These are phyloP conservation scores for Meloidogyne hapla DNA, from an alignment of 1,140 invertebrate genomes.

Conservation along the genomic window DNA sequence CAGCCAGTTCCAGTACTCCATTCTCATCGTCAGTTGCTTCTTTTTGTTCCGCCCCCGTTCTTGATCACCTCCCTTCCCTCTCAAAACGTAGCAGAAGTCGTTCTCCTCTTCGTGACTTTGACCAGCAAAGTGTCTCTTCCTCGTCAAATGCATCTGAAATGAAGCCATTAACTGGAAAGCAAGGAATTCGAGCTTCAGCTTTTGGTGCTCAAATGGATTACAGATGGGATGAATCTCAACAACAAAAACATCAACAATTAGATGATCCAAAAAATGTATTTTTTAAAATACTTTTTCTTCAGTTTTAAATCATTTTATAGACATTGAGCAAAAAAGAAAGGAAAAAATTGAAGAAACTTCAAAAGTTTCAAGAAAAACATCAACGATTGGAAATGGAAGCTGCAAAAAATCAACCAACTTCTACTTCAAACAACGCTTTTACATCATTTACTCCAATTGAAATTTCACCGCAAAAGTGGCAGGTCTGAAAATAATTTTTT, in stretches of 20 bases:
- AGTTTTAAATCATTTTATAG: not conserved
- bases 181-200: not conserved
- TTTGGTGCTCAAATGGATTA: constrained; percentile 12
- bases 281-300: not conserved
- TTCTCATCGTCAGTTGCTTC: not conserved
- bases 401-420: not conserved
- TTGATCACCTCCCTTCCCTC: not conserved
- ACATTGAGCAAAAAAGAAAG: constrained; percentile 36
- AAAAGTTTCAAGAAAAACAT: constrained; percentile 37
- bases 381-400: constrained; percentile 1
- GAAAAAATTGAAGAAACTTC: constrained; percentile 39
- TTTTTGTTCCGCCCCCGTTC: not conserved
- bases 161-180: not conserved
- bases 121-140: not conserved
- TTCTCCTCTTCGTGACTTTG: not conserved
- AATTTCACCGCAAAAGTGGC: constrained; percentile 6
- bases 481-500: constrained; percentile 18
- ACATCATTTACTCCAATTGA: constrained; percentile 20
- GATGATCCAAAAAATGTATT: not conserved
- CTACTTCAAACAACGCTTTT: constrained; percentile 3
- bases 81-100: constrained; percentile 2
- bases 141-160: not conserved
- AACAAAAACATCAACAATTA: constrained; percentile 8
- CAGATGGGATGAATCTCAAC: not conserved
- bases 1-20: not conserved